Percentiles rank a stretch among this genome's conserved stretches.
phyloP scores from a whole-genome alignment of 1,140 invertebrate species.

The Rhizoglyphus robini region DNA sequence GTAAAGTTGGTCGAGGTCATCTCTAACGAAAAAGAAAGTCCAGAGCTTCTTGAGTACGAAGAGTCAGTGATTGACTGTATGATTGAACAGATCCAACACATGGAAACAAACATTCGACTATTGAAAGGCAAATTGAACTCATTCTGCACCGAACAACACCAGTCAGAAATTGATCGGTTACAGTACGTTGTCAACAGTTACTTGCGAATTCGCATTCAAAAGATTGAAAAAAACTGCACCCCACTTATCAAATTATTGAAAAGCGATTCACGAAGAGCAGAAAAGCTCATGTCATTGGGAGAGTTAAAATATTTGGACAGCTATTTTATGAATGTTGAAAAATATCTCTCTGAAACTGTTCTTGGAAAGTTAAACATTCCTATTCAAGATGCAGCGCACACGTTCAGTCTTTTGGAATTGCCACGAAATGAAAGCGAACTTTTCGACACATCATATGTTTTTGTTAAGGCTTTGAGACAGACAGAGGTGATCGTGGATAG shows the following conservation, averaged over 20 bases:
- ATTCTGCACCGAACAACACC: conserved; percentile 23
- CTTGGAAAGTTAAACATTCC: conserved; percentile 16
- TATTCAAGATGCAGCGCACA: conserved; percentile 2
- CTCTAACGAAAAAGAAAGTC: conserved; percentile 15
- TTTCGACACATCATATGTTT: conserved; percentile 20
- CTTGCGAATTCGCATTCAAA: conserved; percentile 16
- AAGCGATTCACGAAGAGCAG: conserved; percentile 8
- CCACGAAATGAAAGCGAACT: conserved; percentile 10
- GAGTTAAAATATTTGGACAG: conserved; percentile 24
- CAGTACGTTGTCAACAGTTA: conserved; percentile 22
- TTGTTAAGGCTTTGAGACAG: conserved; percentile 12
- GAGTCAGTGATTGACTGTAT: conserved; percentile 20
- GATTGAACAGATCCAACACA: conserved; percentile 22
- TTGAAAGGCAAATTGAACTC: conserved; percentile 7
- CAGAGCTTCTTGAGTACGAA: conserved; percentile 21
- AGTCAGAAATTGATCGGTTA: conserved; percentile 21
- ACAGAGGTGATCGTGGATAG: conserved; percentile 8
- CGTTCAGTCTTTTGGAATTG: conserved; percentile 16
- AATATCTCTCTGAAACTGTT: conserved; percentile 14
- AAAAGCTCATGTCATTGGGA: conserved; percentile 16
- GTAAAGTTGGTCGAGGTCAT: conserved; percentile 18
- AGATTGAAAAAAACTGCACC: conserved; percentile 20
- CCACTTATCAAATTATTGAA: conserved; percentile 20
- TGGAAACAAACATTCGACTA: conserved; percentile 14
- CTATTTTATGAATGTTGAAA: conserved; percentile 20